A percentile compares a stretch with the other conserved stretches of the same genome.
These are phyloP conservation scores for Coelinius sp. DNA, from an alignment of 2,888 invertebrate genomes.

Conservation along the genomic window DNA sequence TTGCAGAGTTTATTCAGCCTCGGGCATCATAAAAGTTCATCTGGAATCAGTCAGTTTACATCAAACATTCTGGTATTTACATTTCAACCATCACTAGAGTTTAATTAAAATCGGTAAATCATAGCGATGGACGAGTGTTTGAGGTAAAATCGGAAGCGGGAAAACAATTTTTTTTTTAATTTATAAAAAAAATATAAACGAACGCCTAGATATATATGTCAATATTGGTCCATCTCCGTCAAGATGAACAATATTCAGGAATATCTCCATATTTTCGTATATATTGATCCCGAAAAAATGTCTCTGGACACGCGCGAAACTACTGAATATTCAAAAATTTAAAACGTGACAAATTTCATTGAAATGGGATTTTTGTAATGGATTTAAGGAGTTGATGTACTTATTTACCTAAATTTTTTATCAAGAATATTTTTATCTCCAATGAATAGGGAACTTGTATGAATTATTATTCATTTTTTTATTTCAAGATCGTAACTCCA, in stretches of 20 bases:
- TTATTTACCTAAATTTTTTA: neutral
- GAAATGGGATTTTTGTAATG: slow-evolving; percentile 44
- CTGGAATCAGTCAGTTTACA: slow-evolving; percentile 20
- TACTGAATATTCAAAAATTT: slow-evolving; percentile 69
- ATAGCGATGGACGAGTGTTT: neutral
- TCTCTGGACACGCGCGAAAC: slow-evolving; percentile 65
- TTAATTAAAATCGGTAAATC: slow-evolving; percentile 19
- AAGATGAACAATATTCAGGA: slow-evolving; percentile 53
- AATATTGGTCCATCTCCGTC: neutral
- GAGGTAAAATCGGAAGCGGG: neutral
- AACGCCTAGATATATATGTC: neutral
- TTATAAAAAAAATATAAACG: neutral
- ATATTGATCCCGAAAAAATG: slow-evolving; percentile 66
- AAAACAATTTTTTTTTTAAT: neutral
- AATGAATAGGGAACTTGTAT: no score
- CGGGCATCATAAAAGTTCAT: neutral
- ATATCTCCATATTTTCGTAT: slow-evolving; percentile 66
- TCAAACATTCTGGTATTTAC: slow-evolving; percentile 20
- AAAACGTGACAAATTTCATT: slow-evolving; percentile 67
- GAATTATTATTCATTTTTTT: no score
- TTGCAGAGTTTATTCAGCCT: slow-evolving; percentile 6
- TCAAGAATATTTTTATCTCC: no score
- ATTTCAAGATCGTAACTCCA: no score
- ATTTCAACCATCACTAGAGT: slow-evolving; percentile 18
- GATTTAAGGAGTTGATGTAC: neutral